Evolutionary conservation across 64 coral and sea anemone genomes (phyloP), one percentile per base, ranked within the genome.

Genomic region (Stylophora pistillata): DNA sequence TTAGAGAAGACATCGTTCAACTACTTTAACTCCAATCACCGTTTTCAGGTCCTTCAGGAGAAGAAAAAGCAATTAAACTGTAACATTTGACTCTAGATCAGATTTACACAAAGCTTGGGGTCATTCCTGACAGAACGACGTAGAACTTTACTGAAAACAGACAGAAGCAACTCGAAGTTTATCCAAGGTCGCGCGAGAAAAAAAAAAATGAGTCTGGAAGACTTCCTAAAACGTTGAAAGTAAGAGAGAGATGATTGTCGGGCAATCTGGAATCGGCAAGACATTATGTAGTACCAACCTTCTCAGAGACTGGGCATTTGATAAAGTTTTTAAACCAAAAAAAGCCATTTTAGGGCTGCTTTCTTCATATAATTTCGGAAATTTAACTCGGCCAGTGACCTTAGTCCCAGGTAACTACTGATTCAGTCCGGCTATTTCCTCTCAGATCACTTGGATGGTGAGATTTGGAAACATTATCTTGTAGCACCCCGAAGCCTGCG

Each of bases 221-320:
- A 59, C 16, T 63, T 57, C 4, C 11, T 80, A n/a, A 74, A 30
- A 27, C 15, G 75, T 53, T 18, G 28, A 59, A 30, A 34, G 80
- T 17, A 92, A 68, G n/a, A 92, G 62, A 11, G 80, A 87, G 72
- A 83, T 81, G 13, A 11, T 85, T 27, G 58, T 62, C 23, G 89
- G 89, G 2, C 89, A 81, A 21, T 72, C 58, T 69, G 89, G 89
- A 0, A 91, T 91, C n/a, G 89, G n/a, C n/a, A n/a, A n/a, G n/a
- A n/a, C n/a, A n/a, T n/a, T n/a, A n/a, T n/a, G n/a, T n/a, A n/a
- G n/a, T n/a, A 85, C 64, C 29, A 91, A 69, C 55, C 53, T 85
- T 64, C n/a, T 91, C 30, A 79, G 81, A 55, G 72, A 85, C 20
- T 85, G 80, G 80, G 89, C 77, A 32, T 30, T 26, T 7, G 31